Conservation (phyloP, 2,113 vertebrate species). For the Penelope pileata region DNA sequence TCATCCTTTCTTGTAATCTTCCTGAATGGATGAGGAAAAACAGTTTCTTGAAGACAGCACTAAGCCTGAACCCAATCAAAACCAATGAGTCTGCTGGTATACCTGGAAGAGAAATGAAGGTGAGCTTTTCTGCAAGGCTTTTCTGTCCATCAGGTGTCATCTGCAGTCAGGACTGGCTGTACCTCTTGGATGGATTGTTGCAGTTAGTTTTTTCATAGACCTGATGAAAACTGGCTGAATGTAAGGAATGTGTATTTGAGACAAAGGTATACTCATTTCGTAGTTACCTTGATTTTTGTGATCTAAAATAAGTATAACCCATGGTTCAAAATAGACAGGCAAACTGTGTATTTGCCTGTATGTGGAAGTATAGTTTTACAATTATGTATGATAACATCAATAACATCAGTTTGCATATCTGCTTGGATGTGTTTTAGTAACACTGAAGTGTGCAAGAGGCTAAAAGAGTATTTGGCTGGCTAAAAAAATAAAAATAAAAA, state of each 20-base stretch:
- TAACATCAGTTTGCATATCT: background rate
- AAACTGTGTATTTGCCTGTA: background rate
- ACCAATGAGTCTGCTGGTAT: accelerated
- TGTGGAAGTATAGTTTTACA: background rate
- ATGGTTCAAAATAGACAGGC: background rate
- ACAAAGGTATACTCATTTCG: background rate
- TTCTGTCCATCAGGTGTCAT: background rate
- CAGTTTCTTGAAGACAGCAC: background rate
- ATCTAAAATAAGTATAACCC: background rate
- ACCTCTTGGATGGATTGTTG: background rate
- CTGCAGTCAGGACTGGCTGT: background rate
- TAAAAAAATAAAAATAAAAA: background rate
- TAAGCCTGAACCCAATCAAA: background rate
- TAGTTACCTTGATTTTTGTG: background rate
- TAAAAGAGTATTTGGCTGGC: background rate
- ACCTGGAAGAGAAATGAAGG: background rate
- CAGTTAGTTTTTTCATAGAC: background rate
- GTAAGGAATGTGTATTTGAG: background rate
- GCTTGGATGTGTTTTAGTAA: background rate
- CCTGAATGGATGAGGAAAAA: background rate
- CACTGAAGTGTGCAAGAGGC: too few species aligned
- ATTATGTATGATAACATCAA: background rate
- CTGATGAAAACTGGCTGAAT: background rate
- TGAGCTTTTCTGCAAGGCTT: background rate
- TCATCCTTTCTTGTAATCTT: background rate